Evolutionary conservation across 2,888 invertebrate species (phyloP).

Genomic region (Mongoloraphidia duomilia): DNA sequence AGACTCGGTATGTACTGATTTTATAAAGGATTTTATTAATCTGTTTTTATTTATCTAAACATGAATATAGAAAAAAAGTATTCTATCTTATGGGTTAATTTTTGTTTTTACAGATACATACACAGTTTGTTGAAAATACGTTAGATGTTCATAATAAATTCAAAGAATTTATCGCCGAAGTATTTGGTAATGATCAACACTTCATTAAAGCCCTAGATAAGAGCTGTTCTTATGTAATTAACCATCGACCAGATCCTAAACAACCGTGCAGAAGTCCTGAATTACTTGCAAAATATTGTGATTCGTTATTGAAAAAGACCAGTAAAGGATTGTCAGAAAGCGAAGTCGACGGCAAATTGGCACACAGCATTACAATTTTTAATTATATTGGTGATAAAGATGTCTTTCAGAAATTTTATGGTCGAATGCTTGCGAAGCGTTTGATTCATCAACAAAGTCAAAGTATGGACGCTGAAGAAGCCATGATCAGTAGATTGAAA

Average conservation of each 20-base stretch:
- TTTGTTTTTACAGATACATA: constrained; percentile 39
- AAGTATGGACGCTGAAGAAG: constrained; percentile 95
- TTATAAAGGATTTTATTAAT: neutral
- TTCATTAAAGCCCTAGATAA: constrained; percentile 91
- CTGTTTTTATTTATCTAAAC: no score
- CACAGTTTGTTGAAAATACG: constrained; percentile 87
- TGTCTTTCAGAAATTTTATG: constrained; percentile 97
- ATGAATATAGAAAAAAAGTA: neutral
- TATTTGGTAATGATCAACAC: constrained; percentile 82
- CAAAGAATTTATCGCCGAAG: constrained; percentile 67
- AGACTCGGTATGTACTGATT: constrained; percentile 1
- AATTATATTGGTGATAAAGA: constrained; percentile 99
- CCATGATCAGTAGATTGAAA: constrained; percentile 91
- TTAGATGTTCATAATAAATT: constrained; percentile 81
- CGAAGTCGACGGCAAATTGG: constrained; percentile 72
- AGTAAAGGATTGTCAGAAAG: constrained; percentile 62
- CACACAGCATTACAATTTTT: constrained; percentile 87
- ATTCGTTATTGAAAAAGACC: constrained; percentile 72
- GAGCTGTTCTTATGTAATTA: constrained; percentile 86
- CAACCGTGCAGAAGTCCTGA: constrained; percentile 76
- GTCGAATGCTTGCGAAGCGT: constrained; percentile 80
- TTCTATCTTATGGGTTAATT: neutral
- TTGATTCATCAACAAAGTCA: constrained; percentile 88
- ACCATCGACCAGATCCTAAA: constrained; percentile 51
- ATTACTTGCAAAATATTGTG: constrained; percentile 78